These are phyloP conservation scores for Chymomyza costata DNA, from an alignment of 1,140 invertebrate species.

Conservation along the genomic window DNA sequence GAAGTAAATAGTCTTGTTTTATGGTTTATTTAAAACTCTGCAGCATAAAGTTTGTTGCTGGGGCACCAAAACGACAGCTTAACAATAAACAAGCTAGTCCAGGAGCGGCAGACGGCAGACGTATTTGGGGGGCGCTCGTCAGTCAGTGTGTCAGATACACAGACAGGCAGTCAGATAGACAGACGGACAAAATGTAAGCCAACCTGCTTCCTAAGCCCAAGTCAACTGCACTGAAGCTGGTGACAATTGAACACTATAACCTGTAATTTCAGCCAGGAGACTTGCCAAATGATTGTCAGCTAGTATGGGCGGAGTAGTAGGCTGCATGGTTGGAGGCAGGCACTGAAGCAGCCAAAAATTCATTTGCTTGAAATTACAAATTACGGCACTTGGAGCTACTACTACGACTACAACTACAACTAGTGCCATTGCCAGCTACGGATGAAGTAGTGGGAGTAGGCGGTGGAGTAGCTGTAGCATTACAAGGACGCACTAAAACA, in stretches of 20 bases:
- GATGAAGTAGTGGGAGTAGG: background rate
- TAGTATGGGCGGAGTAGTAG: background rate
- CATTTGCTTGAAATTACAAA: conserved; percentile 71
- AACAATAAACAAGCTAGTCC: conserved; percentile 46
- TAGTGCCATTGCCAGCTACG: background rate
- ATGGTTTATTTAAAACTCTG: conserved; percentile 71
- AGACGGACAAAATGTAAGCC: background rate
- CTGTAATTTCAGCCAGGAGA: conserved; percentile 41
- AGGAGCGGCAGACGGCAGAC: no score
- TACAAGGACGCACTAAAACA: conserved; percentile 32
- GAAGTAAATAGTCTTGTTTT: conserved; percentile 72
- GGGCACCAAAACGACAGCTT: conserved; percentile 15
- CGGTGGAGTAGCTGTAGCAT: conserved; percentile 15
- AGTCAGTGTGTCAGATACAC: no score
- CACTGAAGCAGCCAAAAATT: conserved; percentile 58
- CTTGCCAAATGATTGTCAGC: conserved; percentile 50
- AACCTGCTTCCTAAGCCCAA: background rate
- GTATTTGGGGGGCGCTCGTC: no score
- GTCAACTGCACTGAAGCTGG: conserved; percentile 13
- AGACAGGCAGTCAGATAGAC: conserved; percentile 7
- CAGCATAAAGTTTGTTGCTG: background rate
- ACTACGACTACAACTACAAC: conserved; percentile 14
- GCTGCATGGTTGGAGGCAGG: background rate
- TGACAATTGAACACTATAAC: conserved; percentile 59
- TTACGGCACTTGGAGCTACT: conserved; percentile 62